Percentiles rank a stretch among this genome's conserved stretches.
These are phyloP conservation scores for Agonopterix heracliana DNA, from an alignment of 2,888 invertebrate species.

Conservation along the genomic window DNA sequence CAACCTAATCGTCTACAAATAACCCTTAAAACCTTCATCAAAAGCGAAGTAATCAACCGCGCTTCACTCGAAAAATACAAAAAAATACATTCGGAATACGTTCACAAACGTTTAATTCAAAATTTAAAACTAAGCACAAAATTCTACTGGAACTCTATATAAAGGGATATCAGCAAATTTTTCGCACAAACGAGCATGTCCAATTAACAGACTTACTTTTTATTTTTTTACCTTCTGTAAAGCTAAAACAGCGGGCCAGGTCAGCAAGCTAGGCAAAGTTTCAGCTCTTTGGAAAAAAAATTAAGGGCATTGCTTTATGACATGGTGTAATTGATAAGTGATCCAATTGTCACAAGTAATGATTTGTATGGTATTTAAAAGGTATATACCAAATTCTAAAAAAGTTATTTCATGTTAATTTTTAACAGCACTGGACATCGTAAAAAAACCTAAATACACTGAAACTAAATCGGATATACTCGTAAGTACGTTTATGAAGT, in stretches of 20 bases:
- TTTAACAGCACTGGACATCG: no score
- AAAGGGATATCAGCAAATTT: conserved; percentile 41
- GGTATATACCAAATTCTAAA: no score
- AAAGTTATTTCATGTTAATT: no score
- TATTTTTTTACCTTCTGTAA: conserved; percentile 19
- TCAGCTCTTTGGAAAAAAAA: conserved; percentile 45
- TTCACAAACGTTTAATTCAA: neutral
- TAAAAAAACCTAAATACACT: no score
- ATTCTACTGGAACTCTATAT: conserved; percentile 14
- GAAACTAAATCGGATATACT: no score
- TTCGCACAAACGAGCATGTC: conserved; percentile 46
- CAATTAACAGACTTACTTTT: conserved; percentile 48
- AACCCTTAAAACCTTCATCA: no score
- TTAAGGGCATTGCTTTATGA: conserved; percentile 36
- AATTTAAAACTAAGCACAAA: conserved; percentile 4
- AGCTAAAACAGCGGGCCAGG: conserved; percentile 34
- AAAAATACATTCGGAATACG: no score
- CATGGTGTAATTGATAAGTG: conserved; percentile 21
- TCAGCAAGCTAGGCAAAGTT: conserved; percentile 36
- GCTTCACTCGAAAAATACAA: neutral
- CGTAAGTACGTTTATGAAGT: no score
- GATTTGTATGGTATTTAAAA: no score
- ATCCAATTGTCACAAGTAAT: neutral
- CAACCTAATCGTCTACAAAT: no score
- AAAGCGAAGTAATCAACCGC: no score